Percentiles rank a stretch among this genome's conserved stretches.
phyloP scores from a whole-genome alignment of 1,140 invertebrate species.

The Stenopsyche tienmushanensis region DNA sequence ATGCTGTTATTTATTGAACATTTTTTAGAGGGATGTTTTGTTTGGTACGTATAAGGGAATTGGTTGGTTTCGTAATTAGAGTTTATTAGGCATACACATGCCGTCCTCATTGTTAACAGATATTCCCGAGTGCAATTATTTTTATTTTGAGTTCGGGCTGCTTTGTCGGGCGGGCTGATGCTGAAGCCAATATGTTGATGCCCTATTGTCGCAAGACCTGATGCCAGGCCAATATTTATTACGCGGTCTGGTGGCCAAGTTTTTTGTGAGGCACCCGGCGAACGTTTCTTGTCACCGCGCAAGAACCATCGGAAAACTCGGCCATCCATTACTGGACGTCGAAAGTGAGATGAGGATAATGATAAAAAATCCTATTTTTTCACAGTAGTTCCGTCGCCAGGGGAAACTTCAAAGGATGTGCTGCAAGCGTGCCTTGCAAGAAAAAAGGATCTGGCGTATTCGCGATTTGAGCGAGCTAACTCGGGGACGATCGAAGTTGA shows the following conservation, averaged over 20 bases:
- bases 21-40: too few species aligned
- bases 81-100: too few species aligned
- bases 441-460: too few species aligned
- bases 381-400: not conserved
- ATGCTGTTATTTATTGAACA: too few species aligned
- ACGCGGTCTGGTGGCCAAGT: not conserved
- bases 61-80: too few species aligned
- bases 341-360: constrained; percentile 4
- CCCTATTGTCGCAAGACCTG: constrained; percentile 9
- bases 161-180: constrained; percentile 5
- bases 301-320: constrained; percentile 9
- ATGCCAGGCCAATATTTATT: constrained; percentile 5
- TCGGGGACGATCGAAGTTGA: too few species aligned
- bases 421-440: too few species aligned
- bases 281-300: constrained; percentile 2
- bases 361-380: constrained; percentile 7
- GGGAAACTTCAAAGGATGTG: not conserved
- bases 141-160: not conserved
- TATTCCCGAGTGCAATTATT: constrained; percentile 12
- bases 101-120: too few species aligned
- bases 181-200: constrained; percentile 7
- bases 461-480: too few species aligned
- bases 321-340: constrained; percentile 8
- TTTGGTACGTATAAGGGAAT: too few species aligned
- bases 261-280: too few species aligned